A percentile compares a stretch with the other conserved stretches of the same genome.
These are phyloP conservation scores for Chiloscyllium plagiosum DNA, from an alignment of 2,113 vertebrate genomes.

Conservation along the genomic window DNA sequence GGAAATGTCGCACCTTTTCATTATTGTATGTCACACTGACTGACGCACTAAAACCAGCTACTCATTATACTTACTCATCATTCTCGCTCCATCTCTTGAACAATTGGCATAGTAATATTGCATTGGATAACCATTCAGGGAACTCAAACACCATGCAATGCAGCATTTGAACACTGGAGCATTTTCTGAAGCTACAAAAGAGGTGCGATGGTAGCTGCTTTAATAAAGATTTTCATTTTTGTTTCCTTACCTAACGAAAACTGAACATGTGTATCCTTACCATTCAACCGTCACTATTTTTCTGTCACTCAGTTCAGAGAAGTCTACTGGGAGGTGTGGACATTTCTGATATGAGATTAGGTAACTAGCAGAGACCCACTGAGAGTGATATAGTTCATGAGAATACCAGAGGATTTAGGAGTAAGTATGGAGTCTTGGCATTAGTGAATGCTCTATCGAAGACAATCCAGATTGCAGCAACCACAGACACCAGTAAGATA, in stretches of 20 bases:
- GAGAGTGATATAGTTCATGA: neutral
- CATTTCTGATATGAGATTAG: neutral
- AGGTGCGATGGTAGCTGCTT: neutral
- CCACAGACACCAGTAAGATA: neutral
- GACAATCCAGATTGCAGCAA: neutral
- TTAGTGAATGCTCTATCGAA: neutral
- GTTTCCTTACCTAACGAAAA: neutral
- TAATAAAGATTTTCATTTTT: neutral
- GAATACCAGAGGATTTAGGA: neutral
- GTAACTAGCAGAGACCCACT: neutral
- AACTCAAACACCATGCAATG: neutral
- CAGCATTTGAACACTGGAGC: neutral
- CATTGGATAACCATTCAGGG: neutral
- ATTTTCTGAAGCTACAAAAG: neutral
- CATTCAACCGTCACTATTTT: neutral
- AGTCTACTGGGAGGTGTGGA: neutral
- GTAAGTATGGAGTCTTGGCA: neutral
- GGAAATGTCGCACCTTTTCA: neutral
- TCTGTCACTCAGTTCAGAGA: neutral
- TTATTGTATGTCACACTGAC: neutral
- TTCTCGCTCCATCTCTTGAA: neutral
- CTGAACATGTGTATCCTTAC: neutral
- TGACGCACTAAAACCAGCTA: neutral
- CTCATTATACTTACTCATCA: neutral
- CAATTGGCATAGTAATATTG: neutral